Percentiles rank a stretch among this genome's conserved stretches.
Conservation (phyloP, 2,888 invertebrate species). For the Acrobasis consociella region DNA sequence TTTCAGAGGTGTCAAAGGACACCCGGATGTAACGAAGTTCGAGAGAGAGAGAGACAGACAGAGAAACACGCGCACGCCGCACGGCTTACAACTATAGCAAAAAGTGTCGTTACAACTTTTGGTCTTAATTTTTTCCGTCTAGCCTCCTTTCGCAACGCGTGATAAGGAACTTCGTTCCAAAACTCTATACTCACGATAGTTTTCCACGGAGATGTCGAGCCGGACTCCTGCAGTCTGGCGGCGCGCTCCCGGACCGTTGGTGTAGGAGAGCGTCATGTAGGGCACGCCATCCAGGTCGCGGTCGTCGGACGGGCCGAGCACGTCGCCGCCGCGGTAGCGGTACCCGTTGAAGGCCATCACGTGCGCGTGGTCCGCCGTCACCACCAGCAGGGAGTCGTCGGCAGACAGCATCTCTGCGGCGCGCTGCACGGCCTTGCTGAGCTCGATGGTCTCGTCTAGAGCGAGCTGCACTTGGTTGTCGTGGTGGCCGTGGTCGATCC, state of each 20-base stretch:
- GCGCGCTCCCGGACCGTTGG: constrained; percentile 83
- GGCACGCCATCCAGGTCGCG: constrained; percentile 75
- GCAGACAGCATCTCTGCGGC: constrained; percentile 67
- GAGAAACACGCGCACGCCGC: too few relatives aligned
- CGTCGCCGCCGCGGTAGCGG: constrained; percentile 58
- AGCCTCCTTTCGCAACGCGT: too few relatives aligned
- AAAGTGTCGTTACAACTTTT: too few relatives aligned
- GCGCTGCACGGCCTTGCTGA: constrained; percentile 82
- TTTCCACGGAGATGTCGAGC: constrained; percentile 65
- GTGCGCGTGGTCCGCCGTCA: constrained; percentile 68
- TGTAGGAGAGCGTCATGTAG: constrained; percentile 82
- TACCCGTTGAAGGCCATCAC: constrained; percentile 64
- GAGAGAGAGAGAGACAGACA: too few relatives aligned
- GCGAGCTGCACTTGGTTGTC: constrained; percentile 68
- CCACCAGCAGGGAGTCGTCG: constrained; percentile 86
- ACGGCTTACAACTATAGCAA: too few relatives aligned
- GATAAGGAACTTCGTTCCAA: too few relatives aligned
- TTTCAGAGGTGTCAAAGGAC: too few relatives aligned
- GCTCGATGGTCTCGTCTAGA: constrained; percentile 35
- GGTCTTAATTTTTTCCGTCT: too few relatives aligned
- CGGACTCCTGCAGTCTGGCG: constrained; percentile 80
- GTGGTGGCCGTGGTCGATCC: constrained; percentile 88
- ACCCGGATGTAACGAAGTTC: too few relatives aligned
- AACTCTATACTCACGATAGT: constrained; percentile 42
- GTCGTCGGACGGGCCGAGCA: constrained; percentile 64